phyloP scores from a whole-genome alignment of 2,888 invertebrate genomes.

The Pheosia gnoma region DNA sequence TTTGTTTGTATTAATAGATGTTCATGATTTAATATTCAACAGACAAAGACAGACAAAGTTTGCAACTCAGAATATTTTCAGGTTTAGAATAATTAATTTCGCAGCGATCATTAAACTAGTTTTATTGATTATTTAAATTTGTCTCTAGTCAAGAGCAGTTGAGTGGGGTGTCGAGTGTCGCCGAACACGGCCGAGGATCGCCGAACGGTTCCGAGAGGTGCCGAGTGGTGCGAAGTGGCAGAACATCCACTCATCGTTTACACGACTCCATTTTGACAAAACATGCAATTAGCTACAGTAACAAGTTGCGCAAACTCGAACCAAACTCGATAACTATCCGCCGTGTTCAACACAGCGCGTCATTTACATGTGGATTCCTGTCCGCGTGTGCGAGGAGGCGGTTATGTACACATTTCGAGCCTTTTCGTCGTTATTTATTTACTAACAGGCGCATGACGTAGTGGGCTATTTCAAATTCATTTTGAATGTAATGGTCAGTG shows the following conservation, averaged over 20 bases:
- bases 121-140: constrained; percentile 44
- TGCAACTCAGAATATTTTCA: constrained; percentile 26
- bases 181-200: constrained; percentile 11
- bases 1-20: constrained; percentile 45
- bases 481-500: constrained; percentile 24
- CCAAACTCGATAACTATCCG: constrained; percentile 29
- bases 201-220: constrained; percentile 12
- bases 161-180: constrained; percentile 17
- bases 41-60: too few species aligned
- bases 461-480: constrained; percentile 29
- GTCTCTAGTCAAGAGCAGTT: constrained; percentile 18
- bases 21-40: too few species aligned
- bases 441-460: constrained; percentile 23
- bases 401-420: constrained; percentile 21
- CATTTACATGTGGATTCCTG: constrained; percentile 33
- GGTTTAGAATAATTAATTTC: constrained; percentile 32
- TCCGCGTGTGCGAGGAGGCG: constrained; percentile 11
- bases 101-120: constrained; percentile 40
- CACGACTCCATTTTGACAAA: constrained; percentile 31
- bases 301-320: constrained; percentile 33
- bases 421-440: constrained; percentile 29
- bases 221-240: constrained; percentile 15
- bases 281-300: constrained; percentile 38
- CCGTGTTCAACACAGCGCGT: constrained; percentile 27
- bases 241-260: constrained; percentile 27